These are phyloP conservation scores for Caenorhabditis wallacei DNA, from an alignment of 2,888 invertebrate species.

Conservation along the genomic window DNA sequence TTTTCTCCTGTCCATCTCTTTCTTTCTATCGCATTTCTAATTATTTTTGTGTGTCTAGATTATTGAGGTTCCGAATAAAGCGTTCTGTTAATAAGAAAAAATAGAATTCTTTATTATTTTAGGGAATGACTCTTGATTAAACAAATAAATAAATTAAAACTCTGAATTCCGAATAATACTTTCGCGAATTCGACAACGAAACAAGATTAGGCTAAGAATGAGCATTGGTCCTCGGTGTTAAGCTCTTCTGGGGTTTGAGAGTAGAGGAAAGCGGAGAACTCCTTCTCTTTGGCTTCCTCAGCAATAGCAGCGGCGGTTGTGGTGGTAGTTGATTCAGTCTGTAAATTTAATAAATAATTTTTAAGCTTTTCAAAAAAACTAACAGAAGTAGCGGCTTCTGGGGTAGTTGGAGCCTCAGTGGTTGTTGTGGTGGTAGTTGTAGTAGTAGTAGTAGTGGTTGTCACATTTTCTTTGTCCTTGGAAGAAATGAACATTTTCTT, in stretches of 20 bases:
- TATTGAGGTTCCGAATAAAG: conserved; percentile 50
- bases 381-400: conserved; percentile 20
- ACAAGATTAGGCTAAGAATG: conserved; percentile 49
- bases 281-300: conserved; percentile 70
- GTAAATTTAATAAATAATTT: not conserved
- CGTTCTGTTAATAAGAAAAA: conserved; percentile 44
- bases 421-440: conserved; percentile 47
- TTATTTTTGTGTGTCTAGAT: conserved; percentile 24
- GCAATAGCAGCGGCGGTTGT: conserved; percentile 64
- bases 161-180: conserved; percentile 39
- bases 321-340: conserved; percentile 35
- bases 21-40: conserved; percentile 38
- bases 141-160: conserved; percentile 16
- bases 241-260: conserved; percentile 73
- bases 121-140: conserved; percentile 20
- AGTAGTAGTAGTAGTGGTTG: conserved; percentile 51
- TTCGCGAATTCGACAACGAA: conserved; percentile 17
- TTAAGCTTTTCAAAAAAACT: not conserved
- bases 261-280: conserved; percentile 74
- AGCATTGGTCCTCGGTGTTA: conserved; percentile 71
- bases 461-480: conserved; percentile 12
- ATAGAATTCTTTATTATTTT: conserved; percentile 20
- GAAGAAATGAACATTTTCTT: conserved; percentile 69
- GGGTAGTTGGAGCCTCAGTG: conserved; percentile 37
- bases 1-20: conserved; percentile 4